phyloP scores from a whole-genome alignment of 1,140 invertebrate genomes.

The Zeugodacus cucurbitae region DNA sequence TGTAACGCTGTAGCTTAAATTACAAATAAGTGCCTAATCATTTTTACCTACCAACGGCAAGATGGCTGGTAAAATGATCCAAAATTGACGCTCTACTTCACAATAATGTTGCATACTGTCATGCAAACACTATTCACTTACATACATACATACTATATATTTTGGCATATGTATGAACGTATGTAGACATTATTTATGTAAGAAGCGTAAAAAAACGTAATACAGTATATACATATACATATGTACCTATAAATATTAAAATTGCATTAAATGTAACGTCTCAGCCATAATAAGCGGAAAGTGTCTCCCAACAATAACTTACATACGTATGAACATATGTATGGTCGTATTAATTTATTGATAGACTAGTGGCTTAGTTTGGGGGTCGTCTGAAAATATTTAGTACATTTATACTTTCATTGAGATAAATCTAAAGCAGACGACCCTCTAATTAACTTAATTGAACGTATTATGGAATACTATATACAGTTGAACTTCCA shows the following conservation, averaged over 20 bases:
- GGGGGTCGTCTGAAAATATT: too few species aligned
- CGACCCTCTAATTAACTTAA: too few species aligned
- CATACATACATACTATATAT: neutral
- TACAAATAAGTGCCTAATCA: neutral
- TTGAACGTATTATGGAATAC: too few species aligned
- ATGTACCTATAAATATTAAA: neutral
- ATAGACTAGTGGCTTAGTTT: too few species aligned
- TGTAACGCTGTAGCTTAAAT: neutral
- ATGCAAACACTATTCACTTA: neutral
- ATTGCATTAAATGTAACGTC: neutral
- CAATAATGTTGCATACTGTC: neutral
- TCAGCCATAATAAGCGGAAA: neutral
- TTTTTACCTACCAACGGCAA: neutral
- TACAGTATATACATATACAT: neutral
- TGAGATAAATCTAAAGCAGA: too few species aligned
- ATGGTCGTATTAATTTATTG: neutral
- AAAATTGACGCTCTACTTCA: conserved; percentile 6
- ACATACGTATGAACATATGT: neutral
- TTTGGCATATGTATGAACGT: neutral
- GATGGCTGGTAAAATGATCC: neutral
- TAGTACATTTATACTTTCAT: too few species aligned
- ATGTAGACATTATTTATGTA: neutral
- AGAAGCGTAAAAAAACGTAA: neutral
- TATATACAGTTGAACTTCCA: too few species aligned
- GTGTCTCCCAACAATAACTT: neutral